phyloP scores from a whole-genome alignment of 2,113 vertebrate genomes.

The Centropristis striata region DNA sequence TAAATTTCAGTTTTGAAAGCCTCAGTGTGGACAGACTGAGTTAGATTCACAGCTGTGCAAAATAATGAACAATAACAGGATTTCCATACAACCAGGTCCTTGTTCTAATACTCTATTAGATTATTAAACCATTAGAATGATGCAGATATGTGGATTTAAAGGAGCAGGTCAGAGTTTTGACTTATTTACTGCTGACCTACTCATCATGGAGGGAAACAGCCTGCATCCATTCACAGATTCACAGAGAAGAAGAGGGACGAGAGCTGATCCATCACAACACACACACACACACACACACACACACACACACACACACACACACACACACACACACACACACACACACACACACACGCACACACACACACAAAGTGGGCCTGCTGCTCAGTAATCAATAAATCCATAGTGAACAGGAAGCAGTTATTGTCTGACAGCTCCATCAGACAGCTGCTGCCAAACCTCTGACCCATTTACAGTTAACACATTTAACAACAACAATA shows the following conservation, averaged over 20 bases:
- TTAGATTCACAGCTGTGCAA: too few relatives aligned
- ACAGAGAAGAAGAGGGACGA: too few relatives aligned
- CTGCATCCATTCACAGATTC: too few relatives aligned
- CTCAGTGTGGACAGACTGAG: too few relatives aligned
- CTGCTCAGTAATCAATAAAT: conserved; percentile 19
- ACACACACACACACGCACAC: neutral
- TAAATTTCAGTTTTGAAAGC: too few relatives aligned
- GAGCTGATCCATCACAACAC: too few relatives aligned
- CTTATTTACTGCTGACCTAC: too few relatives aligned
- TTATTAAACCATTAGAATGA: neutral
- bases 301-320: neutral
- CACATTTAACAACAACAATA: too few relatives aligned
- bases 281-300: neutral
- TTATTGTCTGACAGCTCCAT: conserved; percentile 13
- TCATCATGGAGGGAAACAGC: too few relatives aligned
- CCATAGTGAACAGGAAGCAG: conserved; percentile 30
- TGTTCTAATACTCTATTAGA: neutral
- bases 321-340: neutral
- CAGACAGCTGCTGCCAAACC: conserved; percentile 35
- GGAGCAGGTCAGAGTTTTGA: too few relatives aligned
- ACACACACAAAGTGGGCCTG: conserved; percentile 2
- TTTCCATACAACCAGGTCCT: neutral
- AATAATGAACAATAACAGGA: too few relatives aligned
- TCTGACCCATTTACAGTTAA: neutral
- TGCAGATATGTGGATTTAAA: neutral